Base-by-base conservation (phyloP, 2,113 vertebrate genomes). In the Silurus asotus region DNA sequence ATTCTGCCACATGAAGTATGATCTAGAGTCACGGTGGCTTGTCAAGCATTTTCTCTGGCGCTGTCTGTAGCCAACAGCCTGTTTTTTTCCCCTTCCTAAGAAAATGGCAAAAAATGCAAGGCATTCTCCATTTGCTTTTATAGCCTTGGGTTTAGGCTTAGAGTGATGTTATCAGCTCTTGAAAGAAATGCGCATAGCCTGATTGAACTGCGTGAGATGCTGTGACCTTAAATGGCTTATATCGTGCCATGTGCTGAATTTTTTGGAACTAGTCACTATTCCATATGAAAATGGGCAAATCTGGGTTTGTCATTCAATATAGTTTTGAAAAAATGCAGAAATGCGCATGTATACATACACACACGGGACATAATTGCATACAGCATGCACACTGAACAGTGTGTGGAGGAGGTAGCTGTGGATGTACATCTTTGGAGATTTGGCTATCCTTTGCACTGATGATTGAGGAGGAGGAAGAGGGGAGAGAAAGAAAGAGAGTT, bases 131-230 rank as follows among this genome's bases (percentile, higher is more conserved):
- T 89, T 89, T 48, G 59, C 86, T 88, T 76, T 88, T 80, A 87
- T 89, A 88, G 81, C 28, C 80, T 23, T 48, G 80, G 61, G 72
- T 85, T 88, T 81, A 79, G 85, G 81, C 82, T 82, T 59, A 75
- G 72, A 69, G 77, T 81, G 87, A 89, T 90, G 83, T 75, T 90
- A 90, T 89, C 81, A 75, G 78, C 74, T 87, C 25, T 69, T 87
- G 84, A 51, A 61, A 89, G 83, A 55, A 45, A 61, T 55, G 76
- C 37, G 59, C 75, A 64, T 62, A 37, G 45, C 49, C 51, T 58
- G 69, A 78, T 62, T 87, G 75, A 59, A 89, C 79, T 82, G 56
- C 11, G 10, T 15, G 20, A 58, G 77, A 58, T 81, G 19, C 48
- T 45, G 79, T 6, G 11, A 82, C 77, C 65, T 87, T 58, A 82